A percentile compares a stretch with the other conserved stretches of the same genome.
Conservation (phyloP, 2,113 vertebrate genomes). For the Synodontis membranacea region DNA sequence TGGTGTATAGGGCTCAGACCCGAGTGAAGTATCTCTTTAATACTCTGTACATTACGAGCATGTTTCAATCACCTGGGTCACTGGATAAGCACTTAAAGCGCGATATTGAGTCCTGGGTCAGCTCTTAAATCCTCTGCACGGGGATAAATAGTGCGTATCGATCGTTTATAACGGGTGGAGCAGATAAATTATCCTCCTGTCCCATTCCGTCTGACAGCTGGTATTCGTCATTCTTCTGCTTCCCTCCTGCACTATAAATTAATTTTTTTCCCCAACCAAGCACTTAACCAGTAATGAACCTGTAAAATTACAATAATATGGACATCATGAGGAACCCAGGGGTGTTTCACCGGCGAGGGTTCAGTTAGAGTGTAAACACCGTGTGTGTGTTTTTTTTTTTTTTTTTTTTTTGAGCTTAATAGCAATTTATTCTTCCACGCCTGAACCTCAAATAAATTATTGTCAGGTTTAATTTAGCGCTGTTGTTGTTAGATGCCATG, state of each 20-base stretch:
- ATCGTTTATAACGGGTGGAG: constrained; percentile 65
- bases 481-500: not conserved
- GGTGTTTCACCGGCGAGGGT: not conserved
- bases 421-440: not conserved
- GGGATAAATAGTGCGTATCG: constrained; percentile 64
- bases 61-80: not conserved
- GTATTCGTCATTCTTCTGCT: constrained; percentile 56
- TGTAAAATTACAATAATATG: not conserved
- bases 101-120: constrained; percentile 57
- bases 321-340: not conserved
- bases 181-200: constrained; percentile 70
- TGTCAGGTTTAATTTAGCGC: not conserved
- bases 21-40: not conserved
- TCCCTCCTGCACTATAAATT: not conserved
- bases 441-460: not conserved
- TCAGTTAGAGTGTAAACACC: not conserved
- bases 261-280: not conserved
- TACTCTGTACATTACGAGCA: not conserved
- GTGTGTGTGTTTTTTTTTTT: not conserved
- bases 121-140: constrained; percentile 51
- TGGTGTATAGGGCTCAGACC: too few relatives aligned
- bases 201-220: constrained; percentile 65
- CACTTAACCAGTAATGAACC: not conserved
- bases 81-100: constrained; percentile 58
- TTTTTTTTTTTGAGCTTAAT: too few relatives aligned